Base-by-base conservation (phyloP, 2,797 vertebrate species). In the Channa striata region DNA sequence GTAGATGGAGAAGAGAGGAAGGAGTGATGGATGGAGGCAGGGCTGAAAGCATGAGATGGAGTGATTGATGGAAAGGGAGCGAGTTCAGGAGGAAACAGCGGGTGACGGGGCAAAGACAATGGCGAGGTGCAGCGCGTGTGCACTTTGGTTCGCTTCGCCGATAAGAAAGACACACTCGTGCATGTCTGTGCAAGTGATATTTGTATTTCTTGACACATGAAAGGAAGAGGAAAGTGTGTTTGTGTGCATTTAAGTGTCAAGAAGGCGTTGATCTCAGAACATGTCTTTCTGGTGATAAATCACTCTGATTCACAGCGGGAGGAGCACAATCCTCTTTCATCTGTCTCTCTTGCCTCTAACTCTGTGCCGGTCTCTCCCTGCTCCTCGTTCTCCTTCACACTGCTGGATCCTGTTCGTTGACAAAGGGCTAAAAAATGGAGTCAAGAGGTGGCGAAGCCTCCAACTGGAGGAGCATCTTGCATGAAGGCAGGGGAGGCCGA, bases 401-500 rank as follows among this genome's bases (percentile, higher is more conserved):
- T 1, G 72, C 70, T 8, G 85, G 86, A 62, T 33, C 2, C 66
- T 78, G 73, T 56, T 80, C 73, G 81, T 64, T 89, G 77, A 92
- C 88, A 86, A 91, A 84, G 72, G 81, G 70, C 68, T 83, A 80
- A 90, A 90, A 90, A 91, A 89, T 89, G 85, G 73, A 89, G 82
- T 87, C 88, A 80, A 89, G 83, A 88, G 87, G 83, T 59, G 74
- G 79, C 72, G 56, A 46, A 49, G 76, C 74, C 39, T 84, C 88
- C 51, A 11, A 73, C 83, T 47, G 82, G 68, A 79, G 17, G 63
- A 83, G 81, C 84, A 85, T 86, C 86, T 84, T 85, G 81, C 77
- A 77, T 6, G 10, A 52, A 80, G 56, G 74, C 59, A 43, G 78
- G 83, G 63, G 75, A 79, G 59, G 68, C 19, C 2, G 6, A 56